Conservation (phyloP, 1,140 invertebrate genomes). For the Microplitis demolitor region DNA sequence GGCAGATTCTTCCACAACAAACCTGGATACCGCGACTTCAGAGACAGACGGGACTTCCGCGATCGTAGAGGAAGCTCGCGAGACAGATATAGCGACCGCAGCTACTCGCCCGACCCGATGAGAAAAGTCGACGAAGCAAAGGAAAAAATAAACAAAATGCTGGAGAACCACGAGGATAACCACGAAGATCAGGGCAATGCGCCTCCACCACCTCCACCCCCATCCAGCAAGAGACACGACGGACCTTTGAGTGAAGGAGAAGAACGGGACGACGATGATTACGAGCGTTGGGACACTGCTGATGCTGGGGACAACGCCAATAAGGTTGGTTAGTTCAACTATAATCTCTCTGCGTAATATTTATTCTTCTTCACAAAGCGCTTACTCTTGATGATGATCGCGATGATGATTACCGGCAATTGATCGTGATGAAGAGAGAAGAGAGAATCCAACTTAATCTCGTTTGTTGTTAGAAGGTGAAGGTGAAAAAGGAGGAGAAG, state of each 20-base stretch:
- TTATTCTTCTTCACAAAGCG: neutral
- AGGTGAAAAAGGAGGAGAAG: constrained; percentile 26
- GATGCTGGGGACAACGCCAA: constrained; percentile 42
- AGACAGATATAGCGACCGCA: constrained; percentile 64
- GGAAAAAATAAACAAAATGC: constrained; percentile 68
- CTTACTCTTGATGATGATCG: constrained; percentile 22
- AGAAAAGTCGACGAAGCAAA: constrained; percentile 66
- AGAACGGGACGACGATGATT: constrained; percentile 70
- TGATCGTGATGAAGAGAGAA: constrained; percentile 24
- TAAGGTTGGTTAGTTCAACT: constrained; percentile 51
- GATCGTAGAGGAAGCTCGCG: constrained; percentile 50
- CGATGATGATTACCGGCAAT: constrained; percentile 17
- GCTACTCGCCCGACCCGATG: constrained; percentile 67
- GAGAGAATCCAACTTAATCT: constrained; percentile 45
- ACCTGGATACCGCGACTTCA: constrained; percentile 69
- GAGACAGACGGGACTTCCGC: constrained; percentile 65
- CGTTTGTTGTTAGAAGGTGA: constrained; percentile 54
- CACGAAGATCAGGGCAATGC: constrained; percentile 29
- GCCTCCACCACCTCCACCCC: constrained; percentile 7
- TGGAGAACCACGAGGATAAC: constrained; percentile 61
- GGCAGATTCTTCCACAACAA: constrained; percentile 66
- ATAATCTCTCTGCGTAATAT: neutral
- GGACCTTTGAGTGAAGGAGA: constrained; percentile 74
- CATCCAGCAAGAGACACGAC: constrained; percentile 60
- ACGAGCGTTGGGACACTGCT: constrained; percentile 54